Evolutionary conservation across 2,797 vertebrate genomes (phyloP).

Genomic region (Atherinosoma microstoma): DNA sequence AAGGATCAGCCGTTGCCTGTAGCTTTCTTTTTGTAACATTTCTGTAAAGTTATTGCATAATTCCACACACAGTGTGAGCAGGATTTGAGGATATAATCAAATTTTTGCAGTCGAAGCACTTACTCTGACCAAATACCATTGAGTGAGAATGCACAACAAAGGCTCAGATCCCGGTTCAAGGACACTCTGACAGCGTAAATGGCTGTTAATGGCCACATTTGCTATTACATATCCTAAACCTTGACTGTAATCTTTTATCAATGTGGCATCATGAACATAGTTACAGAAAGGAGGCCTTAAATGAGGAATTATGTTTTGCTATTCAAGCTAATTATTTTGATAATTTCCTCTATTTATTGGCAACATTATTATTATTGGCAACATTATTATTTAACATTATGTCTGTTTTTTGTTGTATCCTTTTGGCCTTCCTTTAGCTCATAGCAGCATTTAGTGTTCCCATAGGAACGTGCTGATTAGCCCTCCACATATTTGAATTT

Average conservation of each 20-base stretch:
- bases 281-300: neutral
- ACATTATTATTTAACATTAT: neutral
- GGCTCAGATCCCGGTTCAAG: constrained; percentile 35
- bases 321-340: neutral
- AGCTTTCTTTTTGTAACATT: neutral
- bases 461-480: neutral
- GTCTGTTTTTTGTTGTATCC: neutral
- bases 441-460: neutral
- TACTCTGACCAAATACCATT: neutral
- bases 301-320: neutral
- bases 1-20: neutral
- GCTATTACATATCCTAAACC: neutral
- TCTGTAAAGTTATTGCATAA: constrained; percentile 1
- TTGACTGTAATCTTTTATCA: neutral
- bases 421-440: neutral
- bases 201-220: constrained; percentile 26
- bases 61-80: neutral
- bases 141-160: neutral
- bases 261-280: neutral
- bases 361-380: neutral
- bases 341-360: neutral
- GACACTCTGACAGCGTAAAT: constrained; percentile 24
- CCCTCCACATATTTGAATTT: neutral
- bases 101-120: neutral
- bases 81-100: neutral